These are phyloP conservation scores for Chaetodon auriga DNA, from an alignment of 2,113 vertebrate species.

Conservation along the genomic window DNA sequence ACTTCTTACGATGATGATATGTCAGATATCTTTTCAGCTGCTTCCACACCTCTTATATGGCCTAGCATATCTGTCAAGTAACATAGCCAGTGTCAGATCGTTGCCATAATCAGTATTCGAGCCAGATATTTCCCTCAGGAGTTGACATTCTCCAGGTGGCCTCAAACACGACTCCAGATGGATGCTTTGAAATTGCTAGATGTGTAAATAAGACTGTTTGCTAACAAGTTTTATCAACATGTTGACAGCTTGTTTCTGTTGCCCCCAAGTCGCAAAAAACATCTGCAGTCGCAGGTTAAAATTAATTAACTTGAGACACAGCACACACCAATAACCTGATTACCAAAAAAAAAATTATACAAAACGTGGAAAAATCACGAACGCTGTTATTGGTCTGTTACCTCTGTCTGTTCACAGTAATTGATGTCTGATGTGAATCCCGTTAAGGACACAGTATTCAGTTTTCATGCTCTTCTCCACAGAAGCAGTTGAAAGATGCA, in stretches of 20 bases:
- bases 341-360: background rate
- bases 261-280: background rate
- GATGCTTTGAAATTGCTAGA: background rate
- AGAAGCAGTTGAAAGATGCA: conserved; percentile 82
- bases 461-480: conserved; percentile 28
- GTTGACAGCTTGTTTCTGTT: background rate
- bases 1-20: too few species aligned
- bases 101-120: background rate
- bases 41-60: too few species aligned
- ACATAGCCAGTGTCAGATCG: background rate
- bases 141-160: background rate
- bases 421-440: background rate
- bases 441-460: background rate
- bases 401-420: background rate
- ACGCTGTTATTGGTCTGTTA: background rate
- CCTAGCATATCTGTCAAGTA: too few species aligned
- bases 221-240: too few species aligned
- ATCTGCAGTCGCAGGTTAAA: background rate
- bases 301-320: background rate
- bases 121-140: background rate
- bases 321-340: background rate
- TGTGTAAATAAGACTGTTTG: background rate
- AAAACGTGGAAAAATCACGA: background rate
- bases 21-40: too few species aligned
- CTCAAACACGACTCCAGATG: too few species aligned